phyloP scores from a whole-genome alignment of 2,113 vertebrate genomes.

The Rallus limicola region DNA sequence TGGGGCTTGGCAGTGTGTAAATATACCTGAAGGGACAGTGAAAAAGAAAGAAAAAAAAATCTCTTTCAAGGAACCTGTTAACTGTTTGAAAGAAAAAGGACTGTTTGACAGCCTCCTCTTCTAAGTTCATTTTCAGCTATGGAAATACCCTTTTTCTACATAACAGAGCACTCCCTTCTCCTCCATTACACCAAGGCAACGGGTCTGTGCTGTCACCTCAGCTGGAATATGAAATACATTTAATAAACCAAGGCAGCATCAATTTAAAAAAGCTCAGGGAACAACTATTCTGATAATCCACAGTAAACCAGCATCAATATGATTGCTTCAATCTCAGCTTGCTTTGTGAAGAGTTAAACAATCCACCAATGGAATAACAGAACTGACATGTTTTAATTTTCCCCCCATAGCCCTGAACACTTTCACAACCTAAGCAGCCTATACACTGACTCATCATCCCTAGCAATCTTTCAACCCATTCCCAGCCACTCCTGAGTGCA shows the following conservation, averaged over 20 bases:
- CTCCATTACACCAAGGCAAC: background rate
- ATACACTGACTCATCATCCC: background rate
- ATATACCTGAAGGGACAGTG: background rate
- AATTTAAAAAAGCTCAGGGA: background rate
- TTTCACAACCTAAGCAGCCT: background rate
- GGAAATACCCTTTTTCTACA: background rate
- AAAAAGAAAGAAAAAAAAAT: background rate
- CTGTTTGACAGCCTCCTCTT: background rate
- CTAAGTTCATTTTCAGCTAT: background rate
- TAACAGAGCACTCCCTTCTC: background rate
- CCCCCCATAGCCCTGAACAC: background rate
- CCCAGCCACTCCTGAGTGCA: background rate
- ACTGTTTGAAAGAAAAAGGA: background rate
- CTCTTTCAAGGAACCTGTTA: background rate
- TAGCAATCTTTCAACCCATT: background rate
- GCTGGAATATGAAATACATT: background rate
- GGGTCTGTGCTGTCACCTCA: background rate
- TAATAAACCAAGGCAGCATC: background rate
- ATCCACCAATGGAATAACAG: background rate
- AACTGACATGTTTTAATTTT: background rate
- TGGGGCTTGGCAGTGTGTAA: background rate
- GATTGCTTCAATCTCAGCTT: background rate
- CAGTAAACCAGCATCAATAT: background rate
- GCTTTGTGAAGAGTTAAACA: background rate
- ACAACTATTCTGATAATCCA: background rate